phyloP scores from a whole-genome alignment of 2,888 invertebrate genomes.

The Teinopalpus imperialis region DNA sequence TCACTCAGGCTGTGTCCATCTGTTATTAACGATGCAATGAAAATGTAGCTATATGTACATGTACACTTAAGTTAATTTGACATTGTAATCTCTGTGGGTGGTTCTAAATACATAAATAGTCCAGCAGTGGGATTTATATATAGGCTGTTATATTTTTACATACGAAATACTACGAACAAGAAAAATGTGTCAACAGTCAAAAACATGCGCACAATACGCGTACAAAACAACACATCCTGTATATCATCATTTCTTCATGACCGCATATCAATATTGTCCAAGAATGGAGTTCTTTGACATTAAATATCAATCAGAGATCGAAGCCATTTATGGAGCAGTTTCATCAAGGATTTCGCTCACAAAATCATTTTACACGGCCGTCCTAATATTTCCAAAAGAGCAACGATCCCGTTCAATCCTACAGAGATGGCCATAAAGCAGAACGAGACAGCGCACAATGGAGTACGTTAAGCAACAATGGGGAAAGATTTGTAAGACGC shows the following conservation, averaged over 20 bases:
- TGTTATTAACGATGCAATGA: no score
- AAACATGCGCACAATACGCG: no score
- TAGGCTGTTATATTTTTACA: no score
- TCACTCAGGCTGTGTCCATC: no score
- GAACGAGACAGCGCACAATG: constrained; percentile 15
- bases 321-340: not conserved
- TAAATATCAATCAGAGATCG: not conserved
- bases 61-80: no score
- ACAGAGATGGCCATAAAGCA: not conserved
- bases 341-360: not conserved
- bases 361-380: constrained; percentile 1
- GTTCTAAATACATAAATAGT: no score
- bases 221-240: no score
- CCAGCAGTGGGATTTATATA: no score
- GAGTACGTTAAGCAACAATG: constrained; percentile 28
- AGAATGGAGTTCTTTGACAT: constrained; percentile 5
- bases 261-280: not conserved
- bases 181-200: no score
- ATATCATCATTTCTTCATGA: not conserved
- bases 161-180: no score
- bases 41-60: no score
- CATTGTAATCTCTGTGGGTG: no score
- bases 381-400: not conserved
- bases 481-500: constrained; percentile 34
- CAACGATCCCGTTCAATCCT: constrained; percentile 7